Evolutionary conservation across 2,113 vertebrate genomes (phyloP), one percentile per base, ranked within the genome.

Genomic region (Phrynosoma platyrhinos): DNA sequence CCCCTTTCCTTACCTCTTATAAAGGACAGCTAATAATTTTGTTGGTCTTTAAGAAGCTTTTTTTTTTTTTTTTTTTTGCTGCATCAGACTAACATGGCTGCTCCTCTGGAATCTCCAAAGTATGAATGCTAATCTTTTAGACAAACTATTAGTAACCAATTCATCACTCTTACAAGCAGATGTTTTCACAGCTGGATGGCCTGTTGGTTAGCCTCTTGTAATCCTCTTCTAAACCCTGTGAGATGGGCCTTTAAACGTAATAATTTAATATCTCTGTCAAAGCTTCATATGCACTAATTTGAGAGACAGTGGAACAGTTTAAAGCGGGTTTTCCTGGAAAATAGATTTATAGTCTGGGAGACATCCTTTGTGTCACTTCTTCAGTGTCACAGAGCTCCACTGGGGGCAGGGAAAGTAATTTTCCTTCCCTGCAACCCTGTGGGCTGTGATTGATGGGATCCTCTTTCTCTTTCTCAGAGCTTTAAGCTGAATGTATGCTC

Each of bases 91-190:
- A 72, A 58, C 16, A 30, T 10, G 36, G 32, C n/a, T 53, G 32
- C 4, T 32, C 13, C 32, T 69, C 25, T 69, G 42, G 47, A 83
- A 77, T 83, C 20, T 32, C 58, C 20, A 77, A 78, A 77, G 20
- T 55, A 53, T 86, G 32, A 89, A 82, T 64, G 42, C 10, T 21
- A 25, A 78, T 86, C 84, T 78, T 52, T 86, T 62, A 71, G 40
- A 71, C 76, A 71, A 82, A 69, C 64, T 75, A 27, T 90, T 90
- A 86, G 62, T 77, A 64, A 86, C 72, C 79, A 86, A 78, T 90
- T 90, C 82, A 68, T 82, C 79, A 78, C 58, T 3, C 47, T 58
- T 42, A n/a, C 20, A 83, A 53, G 66, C 53, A 84, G 75, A 87
- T 83, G 36, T 87, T 79, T 87, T 79, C 53, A 58, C 85, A 79